Conservation (phyloP, 1,140 invertebrate genomes). For the Neelides sp. region DNA sequence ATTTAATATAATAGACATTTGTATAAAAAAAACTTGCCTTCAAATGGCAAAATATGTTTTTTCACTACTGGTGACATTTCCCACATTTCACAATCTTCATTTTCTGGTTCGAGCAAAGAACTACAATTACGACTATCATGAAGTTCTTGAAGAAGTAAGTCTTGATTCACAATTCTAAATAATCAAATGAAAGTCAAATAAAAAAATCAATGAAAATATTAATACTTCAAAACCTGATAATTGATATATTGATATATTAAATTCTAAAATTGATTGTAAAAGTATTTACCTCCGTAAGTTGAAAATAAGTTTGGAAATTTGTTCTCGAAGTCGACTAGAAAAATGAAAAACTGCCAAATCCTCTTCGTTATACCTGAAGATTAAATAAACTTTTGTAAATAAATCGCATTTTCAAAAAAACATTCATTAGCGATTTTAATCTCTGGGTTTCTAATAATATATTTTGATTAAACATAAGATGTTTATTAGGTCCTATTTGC, state of each 20-base stretch:
- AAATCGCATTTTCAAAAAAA: no score
- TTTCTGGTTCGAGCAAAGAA: slow-evolving; percentile 53
- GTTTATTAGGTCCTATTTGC: slow-evolving; percentile 29
- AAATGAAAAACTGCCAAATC: slow-evolving; percentile 12
- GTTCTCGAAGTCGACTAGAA: slow-evolving; percentile 9
- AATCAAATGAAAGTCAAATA: not conserved
- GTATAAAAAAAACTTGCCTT: no score
- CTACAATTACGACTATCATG: slow-evolving; percentile 59
- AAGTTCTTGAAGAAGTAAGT: slow-evolving; percentile 53
- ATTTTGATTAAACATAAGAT: not conserved
- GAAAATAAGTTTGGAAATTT: slow-evolving; percentile 9
- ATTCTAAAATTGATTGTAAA: not conserved
- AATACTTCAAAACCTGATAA: no score
- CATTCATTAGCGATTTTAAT: no score
- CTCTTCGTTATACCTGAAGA: slow-evolving; percentile 39
- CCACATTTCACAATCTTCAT: slow-evolving; percentile 43
- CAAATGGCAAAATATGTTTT: no score
- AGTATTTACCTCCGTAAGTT: slow-evolving; percentile 11
- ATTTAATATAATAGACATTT: no score
- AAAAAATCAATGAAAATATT: no score
- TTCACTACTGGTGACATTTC: no score
- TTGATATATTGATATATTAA: not conserved
- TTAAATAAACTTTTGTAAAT: not conserved
- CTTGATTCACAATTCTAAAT: slow-evolving; percentile 59
- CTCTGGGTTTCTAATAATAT: no score